phyloP scores from a whole-genome alignment of 2,113 vertebrate species.

The Seriola aureovittata region DNA sequence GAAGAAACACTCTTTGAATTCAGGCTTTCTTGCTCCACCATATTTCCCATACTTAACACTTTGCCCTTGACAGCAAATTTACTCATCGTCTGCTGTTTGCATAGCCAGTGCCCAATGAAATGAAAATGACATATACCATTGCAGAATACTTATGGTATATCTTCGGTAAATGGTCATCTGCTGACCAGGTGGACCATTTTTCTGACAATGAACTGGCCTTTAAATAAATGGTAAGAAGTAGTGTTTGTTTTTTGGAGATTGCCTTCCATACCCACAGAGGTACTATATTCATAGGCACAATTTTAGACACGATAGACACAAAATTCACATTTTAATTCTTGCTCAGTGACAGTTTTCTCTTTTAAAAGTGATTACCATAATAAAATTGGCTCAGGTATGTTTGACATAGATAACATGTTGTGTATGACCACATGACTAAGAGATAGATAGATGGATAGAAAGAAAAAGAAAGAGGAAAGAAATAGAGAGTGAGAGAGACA shows the following conservation, averaged over 20 bases:
- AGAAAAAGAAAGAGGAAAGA: neutral
- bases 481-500: neutral
- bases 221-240: slow-evolving; percentile 1
- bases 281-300: neutral
- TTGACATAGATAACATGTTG: neutral
- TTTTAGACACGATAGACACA: too few species aligned
- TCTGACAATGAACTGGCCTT: neutral
- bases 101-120: neutral
- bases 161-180: neutral
- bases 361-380: neutral
- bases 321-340: too few species aligned
- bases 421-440: neutral
- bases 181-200: neutral
- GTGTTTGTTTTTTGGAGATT: neutral
- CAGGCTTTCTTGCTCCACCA: neutral
- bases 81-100: neutral
- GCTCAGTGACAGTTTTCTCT: too few species aligned
- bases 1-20: neutral
- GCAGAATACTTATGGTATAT: neutral
- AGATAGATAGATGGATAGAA: neutral
- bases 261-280: neutral
- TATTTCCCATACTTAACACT: neutral
- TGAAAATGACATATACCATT: neutral
- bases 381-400: neutral
- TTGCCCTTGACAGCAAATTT: neutral